Evolutionary conservation across 2,888 invertebrate genomes (phyloP).

Genomic region (Sepioteuthis lessoniana): DNA sequence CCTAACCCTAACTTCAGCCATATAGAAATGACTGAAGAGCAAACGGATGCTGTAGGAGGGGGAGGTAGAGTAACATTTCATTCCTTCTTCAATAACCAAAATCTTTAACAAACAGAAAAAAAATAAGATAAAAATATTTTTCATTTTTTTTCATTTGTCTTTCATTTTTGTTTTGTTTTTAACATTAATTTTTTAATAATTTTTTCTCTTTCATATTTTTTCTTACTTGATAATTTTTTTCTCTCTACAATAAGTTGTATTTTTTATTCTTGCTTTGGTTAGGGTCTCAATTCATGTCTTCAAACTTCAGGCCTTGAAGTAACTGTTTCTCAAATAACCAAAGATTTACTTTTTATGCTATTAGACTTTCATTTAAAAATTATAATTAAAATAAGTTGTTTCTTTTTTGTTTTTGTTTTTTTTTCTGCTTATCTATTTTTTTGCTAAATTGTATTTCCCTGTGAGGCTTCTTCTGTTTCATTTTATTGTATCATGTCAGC

Average conservation of each 20-base stretch:
- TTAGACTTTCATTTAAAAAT: not conserved
- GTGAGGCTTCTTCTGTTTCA: not conserved
- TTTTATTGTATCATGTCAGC: not conserved
- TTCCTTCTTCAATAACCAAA: not conserved
- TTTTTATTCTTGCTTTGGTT: not conserved
- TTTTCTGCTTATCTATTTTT: not conserved
- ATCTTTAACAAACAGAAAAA: not conserved
- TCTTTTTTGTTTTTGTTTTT: not conserved
- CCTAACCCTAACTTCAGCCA: slow-evolving; percentile 54
- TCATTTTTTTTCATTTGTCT: not conserved
- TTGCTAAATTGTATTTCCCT: not conserved
- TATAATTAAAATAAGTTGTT: not conserved
- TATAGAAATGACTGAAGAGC: slow-evolving; percentile 48
- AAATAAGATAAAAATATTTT: not conserved
- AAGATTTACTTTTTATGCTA: not conserved
- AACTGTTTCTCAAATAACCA: not conserved
- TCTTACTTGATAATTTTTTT: not conserved
- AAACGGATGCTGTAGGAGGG: slow-evolving; percentile 38
- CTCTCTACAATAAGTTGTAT: not conserved
- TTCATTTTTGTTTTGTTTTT: not conserved
- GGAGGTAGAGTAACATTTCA: slow-evolving; percentile 37
- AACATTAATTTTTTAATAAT: not conserved
- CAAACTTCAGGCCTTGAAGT: not conserved
- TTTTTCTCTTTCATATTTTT: not conserved
- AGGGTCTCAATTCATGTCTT: not conserved